Evolutionary conservation across 2,113 vertebrate genomes (phyloP).

Genomic region (Antechinus stuartii): DNA sequence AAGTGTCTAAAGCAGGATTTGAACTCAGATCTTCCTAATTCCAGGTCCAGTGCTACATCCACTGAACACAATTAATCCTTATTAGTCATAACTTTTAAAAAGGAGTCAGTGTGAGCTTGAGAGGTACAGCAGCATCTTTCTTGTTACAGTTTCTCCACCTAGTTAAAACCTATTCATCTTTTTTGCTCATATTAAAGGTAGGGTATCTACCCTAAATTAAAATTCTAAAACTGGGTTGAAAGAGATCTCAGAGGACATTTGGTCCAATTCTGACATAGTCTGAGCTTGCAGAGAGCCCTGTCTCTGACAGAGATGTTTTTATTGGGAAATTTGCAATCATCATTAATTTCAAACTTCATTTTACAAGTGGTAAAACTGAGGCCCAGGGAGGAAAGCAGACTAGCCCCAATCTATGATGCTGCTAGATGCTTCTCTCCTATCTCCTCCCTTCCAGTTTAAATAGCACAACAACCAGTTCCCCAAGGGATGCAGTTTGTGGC

Average conservation of each 20-base stretch:
- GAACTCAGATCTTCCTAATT: neutral
- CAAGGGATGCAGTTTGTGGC: neutral
- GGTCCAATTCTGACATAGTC: neutral
- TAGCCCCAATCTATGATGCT: neutral
- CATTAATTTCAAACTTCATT: neutral
- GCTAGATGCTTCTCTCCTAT: neutral
- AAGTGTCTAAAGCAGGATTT: neutral
- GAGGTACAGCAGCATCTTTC: too few relatives aligned
- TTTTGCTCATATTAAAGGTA: neutral
- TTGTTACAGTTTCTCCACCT: neutral
- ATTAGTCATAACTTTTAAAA: neutral
- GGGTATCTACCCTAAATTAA: neutral
- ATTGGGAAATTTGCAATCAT: neutral
- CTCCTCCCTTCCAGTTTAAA: neutral
- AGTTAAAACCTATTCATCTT: neutral
- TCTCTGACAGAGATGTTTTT: neutral
- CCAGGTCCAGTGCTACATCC: neutral
- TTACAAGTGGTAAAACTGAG: neutral
- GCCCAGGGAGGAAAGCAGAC: neutral
- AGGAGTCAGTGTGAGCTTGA: neutral
- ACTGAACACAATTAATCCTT: neutral
- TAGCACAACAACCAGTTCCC: neutral
- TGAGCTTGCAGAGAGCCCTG: neutral
- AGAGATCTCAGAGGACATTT: neutral
- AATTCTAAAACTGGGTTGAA: neutral